Evolutionary conservation across 2,113 vertebrate species (phyloP).

Genomic region (Erythrolamprus reginae): DNA sequence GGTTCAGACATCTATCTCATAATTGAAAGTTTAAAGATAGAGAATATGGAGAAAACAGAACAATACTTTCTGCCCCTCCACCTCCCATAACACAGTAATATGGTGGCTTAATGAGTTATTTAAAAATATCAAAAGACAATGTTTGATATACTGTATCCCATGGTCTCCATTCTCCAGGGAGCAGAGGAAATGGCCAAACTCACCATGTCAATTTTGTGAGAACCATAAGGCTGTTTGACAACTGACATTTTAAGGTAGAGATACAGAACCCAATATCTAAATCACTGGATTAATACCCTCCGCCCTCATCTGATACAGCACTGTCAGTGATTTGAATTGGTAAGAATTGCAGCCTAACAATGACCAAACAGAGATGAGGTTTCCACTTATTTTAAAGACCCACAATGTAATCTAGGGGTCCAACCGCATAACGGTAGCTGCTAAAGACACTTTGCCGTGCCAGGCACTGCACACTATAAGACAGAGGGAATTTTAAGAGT

Average conservation of each 20-base stretch:
- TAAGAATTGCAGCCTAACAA: neutral
- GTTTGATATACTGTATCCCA: neutral
- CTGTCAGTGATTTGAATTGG: neutral
- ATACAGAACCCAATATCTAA: neutral
- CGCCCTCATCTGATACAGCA: neutral
- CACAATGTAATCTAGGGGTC: neutral
- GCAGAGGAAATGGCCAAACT: neutral
- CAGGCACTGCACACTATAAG: neutral
- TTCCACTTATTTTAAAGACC: neutral
- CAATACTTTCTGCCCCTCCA: neutral
- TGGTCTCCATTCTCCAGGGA: neutral
- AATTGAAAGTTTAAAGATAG: neutral
- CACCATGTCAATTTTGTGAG: neutral
- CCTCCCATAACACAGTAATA: neutral
- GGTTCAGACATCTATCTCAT: neutral
- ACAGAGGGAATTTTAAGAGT: neutral
- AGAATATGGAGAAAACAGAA: neutral
- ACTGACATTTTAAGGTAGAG: neutral
- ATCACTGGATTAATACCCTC: neutral
- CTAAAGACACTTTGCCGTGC: neutral
- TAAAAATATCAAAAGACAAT: neutral
- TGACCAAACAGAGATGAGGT: neutral
- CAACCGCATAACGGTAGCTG: neutral
- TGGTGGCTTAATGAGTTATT: neutral
- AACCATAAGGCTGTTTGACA: neutral